Evolutionary conservation across 2,113 vertebrate genomes (phyloP), one percentile per base, ranked within the genome.

Genomic region (Sigmodon hispidus): DNA sequence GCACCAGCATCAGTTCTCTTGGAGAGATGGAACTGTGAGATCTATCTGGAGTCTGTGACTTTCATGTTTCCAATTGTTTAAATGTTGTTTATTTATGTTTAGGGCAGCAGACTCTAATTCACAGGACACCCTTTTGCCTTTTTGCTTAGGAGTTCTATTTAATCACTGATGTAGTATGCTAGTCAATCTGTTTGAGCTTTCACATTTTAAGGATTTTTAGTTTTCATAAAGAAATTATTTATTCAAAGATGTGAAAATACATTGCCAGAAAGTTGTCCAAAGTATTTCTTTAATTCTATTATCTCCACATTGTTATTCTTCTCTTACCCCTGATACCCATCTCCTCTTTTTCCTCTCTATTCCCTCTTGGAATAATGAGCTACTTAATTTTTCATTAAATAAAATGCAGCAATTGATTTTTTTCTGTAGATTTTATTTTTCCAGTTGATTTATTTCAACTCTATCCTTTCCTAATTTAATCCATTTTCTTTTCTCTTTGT

Each of bases 161-260:
- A 85, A 70, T 15, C 45, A 80, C 13, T 12, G 61, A 48, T 16
- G 8, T 19, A 65, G 65, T 45, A 36, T 70, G 8, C 67, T 43
- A 85, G 72, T 63, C n/a, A 88, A 57, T 57, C 45, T 89, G 17
- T 61, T 87, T 2, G 36, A 40, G 4, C 59, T 95, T 85, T 91
- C 24, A 15, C 9, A 65, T 72, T 43, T 4, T 57, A 7, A 3
- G 7, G 8, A 16, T 48, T 93, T 80, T 91, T 1, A 40, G 22
- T 89, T 76, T 94, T 94, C 86, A 7, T 76, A 52, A 95, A 34
- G 4, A 92, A 95, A 92, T 88, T 1, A 79, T 79, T 90, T 80
- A 13, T 88, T 94, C n/a, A 84, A 75, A 84, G 19, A 70, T 92
- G 50, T 94, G 15, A 76, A 89, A 75, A 29, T 57, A 0, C 7